These are phyloP conservation scores for Sebastes cheni DNA, from an alignment of 2,797 vertebrate genomes.

Conservation along the genomic window DNA sequence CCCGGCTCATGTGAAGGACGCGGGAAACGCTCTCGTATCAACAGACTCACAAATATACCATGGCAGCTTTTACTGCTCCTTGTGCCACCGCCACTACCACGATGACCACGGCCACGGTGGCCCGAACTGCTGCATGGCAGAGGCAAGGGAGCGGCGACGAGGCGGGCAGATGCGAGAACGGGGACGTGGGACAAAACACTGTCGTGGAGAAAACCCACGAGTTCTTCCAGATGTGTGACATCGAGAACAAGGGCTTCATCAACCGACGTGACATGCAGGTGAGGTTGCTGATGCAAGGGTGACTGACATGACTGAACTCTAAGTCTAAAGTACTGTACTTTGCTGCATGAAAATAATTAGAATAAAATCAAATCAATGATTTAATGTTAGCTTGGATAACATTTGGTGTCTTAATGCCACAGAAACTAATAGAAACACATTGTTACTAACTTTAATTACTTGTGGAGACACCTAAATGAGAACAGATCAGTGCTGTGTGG, in stretches of 20 bases:
- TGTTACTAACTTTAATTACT: background rate
- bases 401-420: background rate
- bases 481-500: background rate
- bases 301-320: background rate
- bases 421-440: background rate
- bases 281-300: conserved; percentile 9
- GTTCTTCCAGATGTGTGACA: conserved; percentile 94
- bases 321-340: background rate
- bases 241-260: conserved; percentile 92
- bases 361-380: background rate
- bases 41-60: conserved; percentile 38
- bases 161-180: conserved; percentile 23
- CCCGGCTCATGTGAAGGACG: conserved; percentile 69
- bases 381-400: background rate
- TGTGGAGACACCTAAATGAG: background rate
- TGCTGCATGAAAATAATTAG: background rate
- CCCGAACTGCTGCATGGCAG: conserved; percentile 39
- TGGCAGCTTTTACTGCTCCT: conserved; percentile 73
- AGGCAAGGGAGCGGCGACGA: conserved; percentile 4
- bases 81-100: background rate
- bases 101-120: background rate
- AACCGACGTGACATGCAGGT: conserved; percentile 91
- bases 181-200: conserved; percentile 55
- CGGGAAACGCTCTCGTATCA: background rate
- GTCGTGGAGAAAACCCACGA: conserved; percentile 88